These are phyloP conservation scores for Dasypogon diadema DNA, from an alignment of 2,888 invertebrate species.

Conservation along the genomic window DNA sequence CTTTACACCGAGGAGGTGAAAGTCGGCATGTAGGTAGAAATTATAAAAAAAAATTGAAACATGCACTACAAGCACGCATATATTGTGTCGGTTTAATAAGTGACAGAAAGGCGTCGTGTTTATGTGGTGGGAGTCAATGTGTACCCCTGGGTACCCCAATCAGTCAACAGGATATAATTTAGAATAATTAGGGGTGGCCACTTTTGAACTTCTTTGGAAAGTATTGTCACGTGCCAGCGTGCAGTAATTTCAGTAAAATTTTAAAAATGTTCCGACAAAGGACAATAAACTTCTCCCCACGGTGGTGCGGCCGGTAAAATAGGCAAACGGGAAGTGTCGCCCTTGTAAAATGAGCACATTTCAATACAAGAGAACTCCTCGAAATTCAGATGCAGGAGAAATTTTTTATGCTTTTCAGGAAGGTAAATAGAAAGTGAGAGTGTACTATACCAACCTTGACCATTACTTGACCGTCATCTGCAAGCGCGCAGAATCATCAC, in stretches of 20 bases:
- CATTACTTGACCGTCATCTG: constrained; percentile 45
- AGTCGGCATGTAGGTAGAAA: constrained; percentile 22
- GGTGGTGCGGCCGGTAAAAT: not conserved
- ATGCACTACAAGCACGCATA: constrained; percentile 27
- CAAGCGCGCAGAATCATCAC: constrained; percentile 46
- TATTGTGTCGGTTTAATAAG: not conserved
- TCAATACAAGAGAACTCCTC: too few relatives aligned
- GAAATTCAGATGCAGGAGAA: constrained; percentile 5
- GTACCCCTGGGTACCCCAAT: constrained; percentile 4
- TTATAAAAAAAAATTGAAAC: constrained; percentile 33
- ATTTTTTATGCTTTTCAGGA: constrained; percentile 19
- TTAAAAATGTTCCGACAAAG: constrained; percentile 3
- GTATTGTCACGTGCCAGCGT: not conserved
- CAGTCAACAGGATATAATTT: constrained; percentile 42
- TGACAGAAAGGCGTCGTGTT: constrained; percentile 13
- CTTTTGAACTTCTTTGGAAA: constrained; percentile 12
- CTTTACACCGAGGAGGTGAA: not conserved
- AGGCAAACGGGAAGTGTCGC: not conserved
- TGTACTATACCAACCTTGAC: constrained; percentile 53
- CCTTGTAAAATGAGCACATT: not conserved
- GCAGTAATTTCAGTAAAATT: not conserved
- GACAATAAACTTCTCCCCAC: not conserved
- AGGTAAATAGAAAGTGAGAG: constrained; percentile 52
- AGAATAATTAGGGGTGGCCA: constrained; percentile 19
- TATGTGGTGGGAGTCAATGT: constrained; percentile 21